Conservation (phyloP, 2,888 invertebrate genomes). For the Rosalia funebris region DNA sequence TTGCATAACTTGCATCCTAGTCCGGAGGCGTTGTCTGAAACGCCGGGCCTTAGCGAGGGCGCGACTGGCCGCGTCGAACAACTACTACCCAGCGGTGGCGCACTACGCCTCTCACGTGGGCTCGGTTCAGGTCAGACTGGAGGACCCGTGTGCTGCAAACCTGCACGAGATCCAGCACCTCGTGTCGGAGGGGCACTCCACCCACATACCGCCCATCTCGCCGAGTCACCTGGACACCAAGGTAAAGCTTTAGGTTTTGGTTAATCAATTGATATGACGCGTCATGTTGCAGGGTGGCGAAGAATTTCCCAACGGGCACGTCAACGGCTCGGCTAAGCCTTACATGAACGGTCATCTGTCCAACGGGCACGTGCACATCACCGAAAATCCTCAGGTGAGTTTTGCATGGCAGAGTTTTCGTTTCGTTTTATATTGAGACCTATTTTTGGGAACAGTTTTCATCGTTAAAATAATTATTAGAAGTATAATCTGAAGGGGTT, state of each 20-base stretch:
- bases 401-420: not conserved
- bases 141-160: conserved; percentile 53
- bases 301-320: conserved; percentile 66
- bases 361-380: conserved; percentile 72
- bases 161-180: conserved; percentile 61
- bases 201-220: conserved; percentile 53
- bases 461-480: no score
- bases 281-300: conserved; percentile 57
- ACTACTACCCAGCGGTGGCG: conserved; percentile 53
- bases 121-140: conserved; percentile 52
- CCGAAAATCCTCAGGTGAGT: conserved; percentile 75
- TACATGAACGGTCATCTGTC: conserved; percentile 66
- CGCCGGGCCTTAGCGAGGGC: conserved; percentile 49
- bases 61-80: conserved; percentile 48
- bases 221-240: conserved; percentile 68
- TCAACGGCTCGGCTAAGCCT: conserved; percentile 65
- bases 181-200: conserved; percentile 58
- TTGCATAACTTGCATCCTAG: conserved; percentile 64
- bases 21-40: conserved; percentile 63
- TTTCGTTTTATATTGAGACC: not conserved
- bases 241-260: conserved; percentile 55
- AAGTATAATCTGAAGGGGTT: no score
- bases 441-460: no score
- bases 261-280: not conserved
- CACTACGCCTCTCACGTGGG: conserved; percentile 50